These are phyloP conservation scores for Hartigia nigra DNA, from an alignment of 2,888 invertebrate genomes.

Conservation along the genomic window DNA sequence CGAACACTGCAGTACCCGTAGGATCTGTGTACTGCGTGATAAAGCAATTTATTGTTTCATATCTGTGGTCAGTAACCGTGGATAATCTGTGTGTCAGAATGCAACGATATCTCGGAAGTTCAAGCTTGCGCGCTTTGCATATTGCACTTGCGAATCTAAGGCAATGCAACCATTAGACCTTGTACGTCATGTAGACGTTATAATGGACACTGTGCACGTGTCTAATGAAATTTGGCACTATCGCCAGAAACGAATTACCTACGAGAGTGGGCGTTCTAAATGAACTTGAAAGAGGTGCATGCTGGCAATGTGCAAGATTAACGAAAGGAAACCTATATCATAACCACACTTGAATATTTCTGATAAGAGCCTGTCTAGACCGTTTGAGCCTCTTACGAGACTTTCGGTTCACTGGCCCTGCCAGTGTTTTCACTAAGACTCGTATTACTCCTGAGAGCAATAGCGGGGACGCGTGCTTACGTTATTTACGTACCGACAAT, in stretches of 20 bases:
- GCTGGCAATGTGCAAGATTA: neutral
- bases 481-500: neutral
- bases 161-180: neutral
- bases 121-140: neutral
- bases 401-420: conserved; percentile 1
- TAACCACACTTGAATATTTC: neutral
- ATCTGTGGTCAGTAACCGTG: conserved; percentile 9
- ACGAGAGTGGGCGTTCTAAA: neutral
- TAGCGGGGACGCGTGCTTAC: neutral
- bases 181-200: neutral
- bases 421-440: neutral
- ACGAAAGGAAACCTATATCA: neutral
- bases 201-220: neutral
- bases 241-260: neutral
- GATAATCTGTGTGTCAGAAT: conserved; percentile 6
- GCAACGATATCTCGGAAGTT: neutral
- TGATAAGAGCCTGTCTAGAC: neutral
- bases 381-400: neutral
- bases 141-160: neutral
- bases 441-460: neutral
- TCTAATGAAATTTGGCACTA: neutral
- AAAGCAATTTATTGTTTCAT: neutral
- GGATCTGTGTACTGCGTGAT: neutral
- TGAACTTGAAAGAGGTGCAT: neutral
- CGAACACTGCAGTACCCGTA: neutral